Conservation (phyloP, 1,140 invertebrate genomes). For the Leptoteleia sp. region DNA sequence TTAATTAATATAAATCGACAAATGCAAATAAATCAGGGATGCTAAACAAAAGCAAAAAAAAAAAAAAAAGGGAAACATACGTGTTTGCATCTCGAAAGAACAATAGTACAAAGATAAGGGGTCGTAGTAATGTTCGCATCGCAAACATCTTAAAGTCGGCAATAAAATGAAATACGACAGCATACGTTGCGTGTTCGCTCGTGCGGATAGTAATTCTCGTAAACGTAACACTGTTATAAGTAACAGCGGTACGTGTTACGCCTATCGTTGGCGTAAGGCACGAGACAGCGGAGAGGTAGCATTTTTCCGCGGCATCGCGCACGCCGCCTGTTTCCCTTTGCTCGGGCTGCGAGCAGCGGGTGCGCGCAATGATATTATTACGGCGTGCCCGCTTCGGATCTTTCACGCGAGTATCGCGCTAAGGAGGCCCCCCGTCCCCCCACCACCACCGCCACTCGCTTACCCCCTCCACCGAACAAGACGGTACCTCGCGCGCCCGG, state of each 20-base stretch:
- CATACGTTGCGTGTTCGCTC: slow-evolving; percentile 28
- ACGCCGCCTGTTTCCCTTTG: too few relatives aligned
- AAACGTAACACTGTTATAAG: slow-evolving; percentile 43
- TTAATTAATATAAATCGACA: too few relatives aligned
- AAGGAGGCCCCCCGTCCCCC: not conserved
- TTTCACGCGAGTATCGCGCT: slow-evolving; percentile 23
- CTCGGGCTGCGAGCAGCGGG: too few relatives aligned
- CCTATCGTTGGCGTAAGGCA: slow-evolving; percentile 22
- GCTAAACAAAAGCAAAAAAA: too few relatives aligned
- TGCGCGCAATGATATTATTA: slow-evolving; percentile 51
- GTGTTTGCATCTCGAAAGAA: too few relatives aligned
- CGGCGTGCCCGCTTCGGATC: slow-evolving; percentile 30
- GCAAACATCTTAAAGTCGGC: slow-evolving; percentile 17
- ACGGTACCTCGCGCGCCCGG: slow-evolving; percentile 58
- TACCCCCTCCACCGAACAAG: too few relatives aligned
- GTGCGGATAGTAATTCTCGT: slow-evolving; percentile 37
- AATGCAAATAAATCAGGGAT: too few relatives aligned
- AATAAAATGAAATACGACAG: slow-evolving; percentile 34
- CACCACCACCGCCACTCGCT: too few relatives aligned
- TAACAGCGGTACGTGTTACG: slow-evolving; percentile 21
- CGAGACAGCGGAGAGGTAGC: slow-evolving; percentile 8
- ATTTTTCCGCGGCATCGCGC: slow-evolving; percentile 22
- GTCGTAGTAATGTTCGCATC: slow-evolving; percentile 5
- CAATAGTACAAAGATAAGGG: too few relatives aligned
- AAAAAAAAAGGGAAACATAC: too few relatives aligned